phyloP scores from a whole-genome alignment of 2,888 invertebrate species.

The Stegana nigrithorax region DNA sequence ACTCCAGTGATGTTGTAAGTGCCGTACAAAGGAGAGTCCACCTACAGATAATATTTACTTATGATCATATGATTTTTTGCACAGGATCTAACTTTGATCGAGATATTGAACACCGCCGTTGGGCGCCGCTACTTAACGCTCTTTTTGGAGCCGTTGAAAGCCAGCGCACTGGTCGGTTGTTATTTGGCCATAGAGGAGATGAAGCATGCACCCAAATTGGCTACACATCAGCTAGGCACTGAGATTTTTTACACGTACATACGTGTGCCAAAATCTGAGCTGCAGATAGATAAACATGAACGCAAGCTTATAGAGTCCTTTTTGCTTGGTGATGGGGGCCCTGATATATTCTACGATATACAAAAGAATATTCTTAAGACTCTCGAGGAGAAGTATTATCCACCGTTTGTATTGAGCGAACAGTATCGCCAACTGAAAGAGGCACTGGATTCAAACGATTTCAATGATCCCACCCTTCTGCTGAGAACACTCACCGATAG shows the following conservation, averaged over 20 bases:
- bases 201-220: slow-evolving; percentile 78
- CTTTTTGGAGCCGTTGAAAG: slow-evolving; percentile 85
- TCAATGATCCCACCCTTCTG: slow-evolving; percentile 67
- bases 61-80: slow-evolving; percentile 38
- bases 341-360: slow-evolving; percentile 88
- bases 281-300: slow-evolving; percentile 83
- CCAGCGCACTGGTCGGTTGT: slow-evolving; percentile 86
- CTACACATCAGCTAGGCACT: slow-evolving; percentile 88
- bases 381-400: slow-evolving; percentile 88
- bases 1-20: slow-evolving; percentile 68
- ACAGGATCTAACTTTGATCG: slow-evolving; percentile 78
- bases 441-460: slow-evolving; percentile 65
- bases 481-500: slow-evolving; percentile 51
- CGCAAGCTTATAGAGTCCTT: slow-evolving; percentile 90
- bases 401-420: slow-evolving; percentile 87
- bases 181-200: slow-evolving; percentile 90
- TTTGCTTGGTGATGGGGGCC: slow-evolving; percentile 86
- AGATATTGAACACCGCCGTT: slow-evolving; percentile 81
- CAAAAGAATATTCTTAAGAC: slow-evolving; percentile 83
- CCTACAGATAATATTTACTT: slow-evolving; percentile 8
- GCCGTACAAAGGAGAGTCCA: not conserved
- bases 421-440: slow-evolving; percentile 77
- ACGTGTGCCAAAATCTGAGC: slow-evolving; percentile 81
- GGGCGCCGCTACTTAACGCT: slow-evolving; percentile 84
- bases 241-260: slow-evolving; percentile 93